A percentile compares a stretch with the other conserved stretches of the same genome.
phyloP scores from a whole-genome alignment of 2,888 invertebrate species.

The Torymus texanus region DNA sequence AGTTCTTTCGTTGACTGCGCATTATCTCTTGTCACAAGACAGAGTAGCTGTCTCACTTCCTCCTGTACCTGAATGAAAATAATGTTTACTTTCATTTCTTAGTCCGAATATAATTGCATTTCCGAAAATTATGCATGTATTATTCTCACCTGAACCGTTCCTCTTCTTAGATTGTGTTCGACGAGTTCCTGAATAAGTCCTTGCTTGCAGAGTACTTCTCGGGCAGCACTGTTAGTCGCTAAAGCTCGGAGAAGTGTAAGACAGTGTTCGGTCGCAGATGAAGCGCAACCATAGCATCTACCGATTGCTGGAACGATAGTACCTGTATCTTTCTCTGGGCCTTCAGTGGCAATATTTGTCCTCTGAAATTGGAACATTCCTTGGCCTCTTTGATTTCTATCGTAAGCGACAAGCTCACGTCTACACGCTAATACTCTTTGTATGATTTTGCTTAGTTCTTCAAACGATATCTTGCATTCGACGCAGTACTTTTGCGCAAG shows the following conservation, averaged over 20 bases:
- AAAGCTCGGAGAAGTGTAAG: conserved; percentile 92
- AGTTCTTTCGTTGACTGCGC: conserved; percentile 87
- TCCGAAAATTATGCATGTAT: too few species aligned
- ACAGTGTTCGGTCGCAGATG: conserved; percentile 95
- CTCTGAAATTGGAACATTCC: conserved; percentile 49
- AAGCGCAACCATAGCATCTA: conserved; percentile 91
- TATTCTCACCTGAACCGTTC: conserved; percentile 80
- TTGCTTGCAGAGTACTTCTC: conserved; percentile 86
- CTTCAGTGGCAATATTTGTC: conserved; percentile 3
- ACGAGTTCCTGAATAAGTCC: conserved; percentile 93
- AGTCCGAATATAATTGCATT: too few species aligned
- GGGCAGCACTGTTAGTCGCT: conserved; percentile 86
- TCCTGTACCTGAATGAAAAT: conserved; percentile 84
- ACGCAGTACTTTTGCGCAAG: conserved; percentile 96
- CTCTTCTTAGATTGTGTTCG: conserved; percentile 91
- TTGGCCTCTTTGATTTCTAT: conserved; percentile 86
- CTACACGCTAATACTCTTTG: conserved; percentile 94
- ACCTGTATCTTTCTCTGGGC: conserved; percentile 46
- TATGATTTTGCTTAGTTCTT: conserved; percentile 92
- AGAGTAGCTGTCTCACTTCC: conserved; percentile 91
- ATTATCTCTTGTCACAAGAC: conserved; percentile 92
- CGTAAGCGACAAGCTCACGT: conserved; percentile 93
- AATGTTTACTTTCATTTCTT: too few species aligned
- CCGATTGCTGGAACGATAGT: conserved; percentile 75
- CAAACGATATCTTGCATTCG: conserved; percentile 95